Evolutionary conservation across 2,113 vertebrate genomes (phyloP).

Genomic region (Prochilodus magdalenae): DNA sequence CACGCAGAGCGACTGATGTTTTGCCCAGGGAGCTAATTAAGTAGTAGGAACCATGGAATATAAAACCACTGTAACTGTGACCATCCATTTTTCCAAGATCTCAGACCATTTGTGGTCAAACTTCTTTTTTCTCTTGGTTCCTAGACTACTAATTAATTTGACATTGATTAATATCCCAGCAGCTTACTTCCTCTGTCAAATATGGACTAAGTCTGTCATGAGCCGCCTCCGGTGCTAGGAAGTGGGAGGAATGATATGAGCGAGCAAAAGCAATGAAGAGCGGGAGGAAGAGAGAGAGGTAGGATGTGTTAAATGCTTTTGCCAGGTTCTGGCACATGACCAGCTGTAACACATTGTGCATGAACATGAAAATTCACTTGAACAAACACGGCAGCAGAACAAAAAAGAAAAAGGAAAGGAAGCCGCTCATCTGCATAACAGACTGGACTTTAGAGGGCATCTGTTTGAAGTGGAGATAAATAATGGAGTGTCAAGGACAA

Average conservation of each 20-base stretch:
- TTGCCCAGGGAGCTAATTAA: too few relatives aligned
- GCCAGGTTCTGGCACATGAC: slow-evolving; percentile 5
- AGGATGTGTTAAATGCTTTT: not conserved
- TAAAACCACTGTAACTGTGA: not conserved
- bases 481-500: not conserved
- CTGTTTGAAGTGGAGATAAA: not conserved
- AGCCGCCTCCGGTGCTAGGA: slow-evolving; percentile 2
- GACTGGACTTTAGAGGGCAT: slow-evolving; percentile 1
- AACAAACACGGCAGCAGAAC: not conserved
- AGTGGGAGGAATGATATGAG: slow-evolving; percentile 12
- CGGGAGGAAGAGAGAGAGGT: not conserved
- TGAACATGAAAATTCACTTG: not conserved
- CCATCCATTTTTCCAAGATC: not conserved
- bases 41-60: too few relatives aligned
- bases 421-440: not conserved
- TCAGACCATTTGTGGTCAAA: not conserved
- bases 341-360: not conserved
- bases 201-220: not conserved
- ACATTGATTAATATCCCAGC: slow-evolving; percentile 6
- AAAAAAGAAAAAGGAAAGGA: not conserved
- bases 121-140: not conserved
- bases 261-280: not conserved
- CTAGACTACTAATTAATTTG: slow-evolving; percentile 3
- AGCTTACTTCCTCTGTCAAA: slow-evolving; percentile 7
- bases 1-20: too few relatives aligned